Percentiles rank a stretch among this genome's conserved stretches.
These are phyloP conservation scores for Hypomesus transpacificus DNA, from an alignment of 2,113 vertebrate genomes.

Conservation along the genomic window DNA sequence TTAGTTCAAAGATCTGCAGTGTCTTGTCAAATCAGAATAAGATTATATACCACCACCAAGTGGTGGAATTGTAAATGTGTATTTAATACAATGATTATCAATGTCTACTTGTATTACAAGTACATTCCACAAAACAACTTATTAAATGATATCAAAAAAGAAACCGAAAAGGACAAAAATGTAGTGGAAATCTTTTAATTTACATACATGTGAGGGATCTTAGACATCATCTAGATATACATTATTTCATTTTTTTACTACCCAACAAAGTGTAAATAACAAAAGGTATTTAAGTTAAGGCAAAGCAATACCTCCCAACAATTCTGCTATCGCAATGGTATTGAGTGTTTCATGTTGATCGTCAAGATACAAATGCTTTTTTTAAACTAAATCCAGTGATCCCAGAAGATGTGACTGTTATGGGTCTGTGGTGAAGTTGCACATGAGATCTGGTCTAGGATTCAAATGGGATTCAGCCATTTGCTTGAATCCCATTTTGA, in stretches of 20 bases:
- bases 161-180: too few relatives aligned
- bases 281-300: background rate
- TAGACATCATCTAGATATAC: background rate
- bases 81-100: too few relatives aligned
- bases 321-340: background rate
- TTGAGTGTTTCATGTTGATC: background rate
- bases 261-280: background rate
- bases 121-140: too few relatives aligned
- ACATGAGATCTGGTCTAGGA: conserved; percentile 10
- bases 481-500: too few relatives aligned
- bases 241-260: background rate
- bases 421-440: too few relatives aligned
- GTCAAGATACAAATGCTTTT: background rate
- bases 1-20: background rate
- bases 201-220: too few relatives aligned
- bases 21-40: conserved; percentile 3
- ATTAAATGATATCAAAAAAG: too few relatives aligned
- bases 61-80: conserved; percentile 23
- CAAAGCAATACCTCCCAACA: background rate
- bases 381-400: conserved; percentile 14
- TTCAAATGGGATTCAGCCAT: background rate
- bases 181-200: too few relatives aligned
- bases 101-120: too few relatives aligned
- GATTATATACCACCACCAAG: conserved; percentile 41
- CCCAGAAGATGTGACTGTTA: background rate